Conservation (phyloP, 2,797 vertebrate genomes). For the Anableps anableps region DNA sequence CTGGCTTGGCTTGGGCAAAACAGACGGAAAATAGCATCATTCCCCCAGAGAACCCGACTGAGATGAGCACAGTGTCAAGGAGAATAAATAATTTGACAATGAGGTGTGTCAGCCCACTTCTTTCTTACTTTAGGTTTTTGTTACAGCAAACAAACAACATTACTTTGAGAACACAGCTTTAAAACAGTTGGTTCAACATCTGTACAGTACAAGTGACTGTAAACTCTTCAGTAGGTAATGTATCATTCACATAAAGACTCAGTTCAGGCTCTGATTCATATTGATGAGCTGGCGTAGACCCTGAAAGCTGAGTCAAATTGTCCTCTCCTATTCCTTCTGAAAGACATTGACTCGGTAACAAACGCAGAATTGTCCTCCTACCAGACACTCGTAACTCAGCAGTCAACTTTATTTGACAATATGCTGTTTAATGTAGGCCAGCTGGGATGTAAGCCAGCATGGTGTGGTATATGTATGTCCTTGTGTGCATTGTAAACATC, state of each 20-base stretch:
- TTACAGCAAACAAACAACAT: background rate
- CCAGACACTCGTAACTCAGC: slow-evolving; percentile 16
- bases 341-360: slow-evolving; percentile 27
- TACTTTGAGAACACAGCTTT: background rate
- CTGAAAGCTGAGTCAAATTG: background rate
- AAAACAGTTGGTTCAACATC: background rate
- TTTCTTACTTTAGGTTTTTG: background rate
- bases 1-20: slow-evolving; percentile 7
- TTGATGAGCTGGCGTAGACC: background rate
- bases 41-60: background rate
- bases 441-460: slow-evolving; percentile 44
- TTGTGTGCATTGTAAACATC: slow-evolving; percentile 37
- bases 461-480: slow-evolving; percentile 23
- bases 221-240: background rate
- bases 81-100: slow-evolving; percentile 11
- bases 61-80: background rate
- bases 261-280: background rate
- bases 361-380: slow-evolving; percentile 46
- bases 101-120: background rate
- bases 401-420: slow-evolving; percentile 49
- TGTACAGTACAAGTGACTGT: background rate
- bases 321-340: background rate
- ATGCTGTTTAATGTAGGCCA: slow-evolving; percentile 61
- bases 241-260: background rate
- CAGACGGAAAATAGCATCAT: slow-evolving; percentile 8